Evolutionary conservation across 1,140 invertebrate genomes (phyloP).

Genomic region (Aphelenchoides besseyi): DNA sequence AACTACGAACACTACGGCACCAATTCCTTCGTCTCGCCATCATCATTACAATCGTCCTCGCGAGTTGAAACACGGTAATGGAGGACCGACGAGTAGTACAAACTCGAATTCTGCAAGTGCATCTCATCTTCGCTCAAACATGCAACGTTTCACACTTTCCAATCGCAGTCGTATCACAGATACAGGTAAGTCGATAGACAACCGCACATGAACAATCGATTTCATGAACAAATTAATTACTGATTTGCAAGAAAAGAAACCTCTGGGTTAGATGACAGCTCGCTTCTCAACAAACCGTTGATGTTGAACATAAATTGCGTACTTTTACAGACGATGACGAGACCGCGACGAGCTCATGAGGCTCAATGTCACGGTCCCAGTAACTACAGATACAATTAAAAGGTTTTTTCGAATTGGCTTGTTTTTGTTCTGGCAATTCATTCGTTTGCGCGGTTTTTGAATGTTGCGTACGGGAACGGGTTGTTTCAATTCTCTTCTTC

Average conservation of each 20-base stretch:
- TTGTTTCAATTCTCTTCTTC: too few relatives aligned
- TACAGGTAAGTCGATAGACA: conserved; percentile 32
- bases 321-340: not conserved
- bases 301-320: not conserved
- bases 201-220: too few relatives aligned
- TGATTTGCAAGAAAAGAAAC: too few relatives aligned
- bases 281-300: not conserved
- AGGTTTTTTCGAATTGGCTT: not conserved
- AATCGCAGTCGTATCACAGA: conserved; percentile 46
- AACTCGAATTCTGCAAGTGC: not conserved
- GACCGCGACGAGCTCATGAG: not conserved
- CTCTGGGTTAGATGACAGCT: not conserved
- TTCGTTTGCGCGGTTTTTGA: not conserved
- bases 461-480: too few relatives aligned
- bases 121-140: conserved; percentile 3
- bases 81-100: not conserved
- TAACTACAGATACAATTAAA: not conserved
- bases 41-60: conserved; percentile 25
- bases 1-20: not conserved
- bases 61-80: conserved; percentile 23
- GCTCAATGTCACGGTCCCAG: not conserved
- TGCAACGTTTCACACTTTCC: conserved; percentile 43
- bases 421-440: not conserved
- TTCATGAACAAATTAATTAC: too few relatives aligned
- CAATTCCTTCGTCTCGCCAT: conserved; percentile 23